Conservation (phyloP, 2,113 vertebrate genomes). For the Tetrao urogallus region DNA sequence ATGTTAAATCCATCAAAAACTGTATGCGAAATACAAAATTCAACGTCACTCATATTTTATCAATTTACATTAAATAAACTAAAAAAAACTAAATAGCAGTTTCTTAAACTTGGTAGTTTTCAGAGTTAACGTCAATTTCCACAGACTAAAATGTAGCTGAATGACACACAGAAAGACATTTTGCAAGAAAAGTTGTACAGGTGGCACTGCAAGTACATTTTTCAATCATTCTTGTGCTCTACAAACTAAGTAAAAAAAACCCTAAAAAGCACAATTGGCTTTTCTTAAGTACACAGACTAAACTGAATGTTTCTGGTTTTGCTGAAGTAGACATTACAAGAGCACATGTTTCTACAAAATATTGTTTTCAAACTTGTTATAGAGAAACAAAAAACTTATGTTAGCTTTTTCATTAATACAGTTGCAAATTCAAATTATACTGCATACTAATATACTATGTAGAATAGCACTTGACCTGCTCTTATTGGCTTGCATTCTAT, state of each 20-base stretch:
- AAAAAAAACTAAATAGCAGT: background rate
- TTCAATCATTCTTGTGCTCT: background rate
- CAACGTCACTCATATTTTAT: background rate
- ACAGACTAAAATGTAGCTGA: background rate
- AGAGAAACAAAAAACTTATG: background rate
- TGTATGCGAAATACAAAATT: background rate
- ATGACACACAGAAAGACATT: background rate
- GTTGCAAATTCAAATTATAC: background rate
- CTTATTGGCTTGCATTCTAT: background rate
- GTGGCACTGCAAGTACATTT: background rate
- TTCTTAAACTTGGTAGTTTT: background rate
- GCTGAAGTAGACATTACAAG: background rate
- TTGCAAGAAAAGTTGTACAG: background rate
- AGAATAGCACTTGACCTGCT: background rate
- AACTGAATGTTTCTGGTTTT: background rate
- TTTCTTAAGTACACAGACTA: background rate
- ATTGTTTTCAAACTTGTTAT: background rate
- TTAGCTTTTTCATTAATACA: background rate
- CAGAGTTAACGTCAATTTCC: background rate
- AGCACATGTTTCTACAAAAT: background rate
- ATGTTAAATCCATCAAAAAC: background rate
- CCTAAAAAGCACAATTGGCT: background rate
- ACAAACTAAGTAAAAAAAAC: background rate
- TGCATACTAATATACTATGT: background rate
- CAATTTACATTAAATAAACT: background rate